These are phyloP conservation scores for Apodemia mormo DNA, from an alignment of 2,888 invertebrate genomes.

Conservation along the genomic window DNA sequence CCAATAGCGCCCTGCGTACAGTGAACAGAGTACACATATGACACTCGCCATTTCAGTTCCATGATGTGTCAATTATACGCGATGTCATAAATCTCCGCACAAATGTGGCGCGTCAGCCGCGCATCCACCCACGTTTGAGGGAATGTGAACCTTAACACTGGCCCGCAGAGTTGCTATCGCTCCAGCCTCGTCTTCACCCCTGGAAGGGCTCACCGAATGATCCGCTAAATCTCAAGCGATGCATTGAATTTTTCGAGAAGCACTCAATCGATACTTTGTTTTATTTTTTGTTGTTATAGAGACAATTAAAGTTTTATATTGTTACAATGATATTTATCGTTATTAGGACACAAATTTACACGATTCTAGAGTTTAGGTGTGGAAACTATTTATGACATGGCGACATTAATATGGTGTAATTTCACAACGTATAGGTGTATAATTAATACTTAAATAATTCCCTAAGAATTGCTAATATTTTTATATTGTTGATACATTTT, in stretches of 20 bases:
- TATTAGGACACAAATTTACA: too few species aligned
- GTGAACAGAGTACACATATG: too few species aligned
- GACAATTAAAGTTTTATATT: neutral
- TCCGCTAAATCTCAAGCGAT: slow-evolving; percentile 39
- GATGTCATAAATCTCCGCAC: slow-evolving; percentile 27
- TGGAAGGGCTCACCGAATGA: slow-evolving; percentile 35
- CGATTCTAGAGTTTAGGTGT: too few species aligned
- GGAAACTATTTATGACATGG: too few species aligned
- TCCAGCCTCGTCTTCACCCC: neutral
- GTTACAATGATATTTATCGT: too few species aligned
- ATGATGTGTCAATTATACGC: slow-evolving; percentile 33
- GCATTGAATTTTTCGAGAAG: slow-evolving; percentile 41
- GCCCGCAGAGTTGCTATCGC: neutral
- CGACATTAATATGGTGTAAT: too few species aligned
- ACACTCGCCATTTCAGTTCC: neutral
- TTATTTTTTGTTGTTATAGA: neutral
- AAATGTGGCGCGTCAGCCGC: slow-evolving; percentile 15
- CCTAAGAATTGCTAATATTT: too few species aligned
- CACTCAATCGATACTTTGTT: slow-evolving; percentile 31
- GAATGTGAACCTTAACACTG: slow-evolving; percentile 26
- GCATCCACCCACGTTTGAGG: neutral
- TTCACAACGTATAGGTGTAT: too few species aligned
- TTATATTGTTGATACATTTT: too few species aligned
- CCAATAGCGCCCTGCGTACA: too few species aligned
- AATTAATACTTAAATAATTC: too few species aligned